These are phyloP conservation scores for Sicus ferrugineus DNA, from an alignment of 2,888 invertebrate genomes.

Conservation along the genomic window DNA sequence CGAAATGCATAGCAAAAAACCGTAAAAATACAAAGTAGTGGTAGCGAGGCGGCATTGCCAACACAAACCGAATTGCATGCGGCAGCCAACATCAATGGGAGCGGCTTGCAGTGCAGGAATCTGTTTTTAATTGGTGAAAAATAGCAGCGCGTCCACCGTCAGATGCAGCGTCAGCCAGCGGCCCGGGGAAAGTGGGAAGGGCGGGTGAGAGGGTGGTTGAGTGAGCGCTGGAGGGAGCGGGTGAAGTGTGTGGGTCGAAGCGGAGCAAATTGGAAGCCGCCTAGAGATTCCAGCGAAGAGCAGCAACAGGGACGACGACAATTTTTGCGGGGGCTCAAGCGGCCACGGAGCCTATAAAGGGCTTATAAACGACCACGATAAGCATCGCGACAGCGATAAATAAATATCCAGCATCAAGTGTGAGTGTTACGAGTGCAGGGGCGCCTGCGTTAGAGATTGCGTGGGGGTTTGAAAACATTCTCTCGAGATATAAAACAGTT, in stretches of 20 bases:
- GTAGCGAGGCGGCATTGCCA: neutral
- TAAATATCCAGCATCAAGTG: constrained; percentile 38
- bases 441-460: too few species aligned
- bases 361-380: constrained; percentile 25
- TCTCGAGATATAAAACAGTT: too few species aligned
- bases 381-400: constrained; percentile 37
- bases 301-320: neutral
- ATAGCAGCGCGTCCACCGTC: constrained; percentile 29
- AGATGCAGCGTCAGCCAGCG: too few species aligned
- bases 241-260: constrained; percentile 2
- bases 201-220: too few species aligned
- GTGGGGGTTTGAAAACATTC: too few species aligned
- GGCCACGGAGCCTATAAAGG: constrained; percentile 1
- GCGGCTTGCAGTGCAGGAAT: constrained; percentile 33
- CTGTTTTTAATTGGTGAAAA: constrained; percentile 40
- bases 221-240: too few species aligned
- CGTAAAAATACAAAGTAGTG: neutral
- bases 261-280: neutral
- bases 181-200: too few species aligned
- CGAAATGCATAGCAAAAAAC: neutral
- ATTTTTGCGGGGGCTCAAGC: neutral
- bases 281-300: constrained; percentile 1
- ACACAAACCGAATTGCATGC: constrained; percentile 30
- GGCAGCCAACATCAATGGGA: constrained; percentile 36
- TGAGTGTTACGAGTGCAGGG: too few species aligned